Conservation (phyloP, 2,888 invertebrate genomes). For the Caprella mutica region DNA sequence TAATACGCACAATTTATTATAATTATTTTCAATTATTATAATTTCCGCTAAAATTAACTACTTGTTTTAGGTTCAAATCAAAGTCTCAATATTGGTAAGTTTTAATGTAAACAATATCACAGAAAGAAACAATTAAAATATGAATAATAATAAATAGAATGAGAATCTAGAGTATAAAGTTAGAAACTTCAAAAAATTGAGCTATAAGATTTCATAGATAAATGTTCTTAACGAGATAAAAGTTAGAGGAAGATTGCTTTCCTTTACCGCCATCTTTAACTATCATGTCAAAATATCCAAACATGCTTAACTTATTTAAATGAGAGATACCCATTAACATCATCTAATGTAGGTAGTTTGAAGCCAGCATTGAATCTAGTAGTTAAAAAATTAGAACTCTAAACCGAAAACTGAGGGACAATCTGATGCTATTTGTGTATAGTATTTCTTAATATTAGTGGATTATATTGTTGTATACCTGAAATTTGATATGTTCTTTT, state of each 20-base stretch:
- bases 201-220: slow-evolving; percentile 20
- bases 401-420: background rate
- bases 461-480: too few species aligned
- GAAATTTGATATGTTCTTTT: too few species aligned
- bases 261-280: background rate
- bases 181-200: slow-evolving; percentile 33
- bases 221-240: slow-evolving; percentile 16
- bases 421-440: background rate
- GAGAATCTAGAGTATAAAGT: slow-evolving; percentile 33
- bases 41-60: too few species aligned
- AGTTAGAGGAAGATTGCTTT: slow-evolving; percentile 11
- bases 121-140: slow-evolving; percentile 35
- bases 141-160: slow-evolving; percentile 27
- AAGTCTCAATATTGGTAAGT: slow-evolving; percentile 22
- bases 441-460: background rate
- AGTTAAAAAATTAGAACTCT: background rate
- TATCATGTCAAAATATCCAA: background rate
- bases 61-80: slow-evolving; percentile 6
- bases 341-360: background rate
- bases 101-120: slow-evolving; percentile 35
- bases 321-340: background rate
- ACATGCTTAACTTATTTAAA: background rate
- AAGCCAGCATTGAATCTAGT: background rate
- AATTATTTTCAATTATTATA: too few species aligned
- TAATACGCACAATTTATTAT: too few species aligned